phyloP scores from a whole-genome alignment of 2,888 invertebrate species.

The Limenitis camilla region DNA sequence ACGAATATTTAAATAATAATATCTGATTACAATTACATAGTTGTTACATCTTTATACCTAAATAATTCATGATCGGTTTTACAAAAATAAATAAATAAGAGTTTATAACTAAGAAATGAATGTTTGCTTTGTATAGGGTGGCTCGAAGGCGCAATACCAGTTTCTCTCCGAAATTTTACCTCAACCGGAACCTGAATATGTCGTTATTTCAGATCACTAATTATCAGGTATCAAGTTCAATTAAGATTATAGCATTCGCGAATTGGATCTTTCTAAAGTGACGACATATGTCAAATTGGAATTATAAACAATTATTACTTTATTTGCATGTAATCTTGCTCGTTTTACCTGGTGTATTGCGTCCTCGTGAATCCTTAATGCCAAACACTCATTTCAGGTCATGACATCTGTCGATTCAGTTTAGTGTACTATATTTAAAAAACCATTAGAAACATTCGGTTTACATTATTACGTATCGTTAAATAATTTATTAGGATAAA shows the following conservation, averaged over 20 bases:
- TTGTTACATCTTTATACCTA: no score
- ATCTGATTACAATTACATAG: no score
- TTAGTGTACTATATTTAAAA: not conserved
- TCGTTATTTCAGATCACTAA: constrained; percentile 21
- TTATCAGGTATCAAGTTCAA: constrained; percentile 28
- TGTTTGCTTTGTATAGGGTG: constrained; percentile 48
- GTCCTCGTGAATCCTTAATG: constrained; percentile 72
- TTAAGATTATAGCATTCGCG: constrained; percentile 19
- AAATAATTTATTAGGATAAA: constrained; percentile 46
- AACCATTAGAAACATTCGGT: not conserved
- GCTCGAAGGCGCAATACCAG: constrained; percentile 68
- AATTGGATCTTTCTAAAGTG: constrained; percentile 4
- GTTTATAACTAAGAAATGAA: constrained; percentile 13
- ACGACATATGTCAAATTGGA: not conserved
- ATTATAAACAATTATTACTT: not conserved
- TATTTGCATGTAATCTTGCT: not conserved
- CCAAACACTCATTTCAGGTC: constrained; percentile 26
- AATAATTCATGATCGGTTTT: no score
- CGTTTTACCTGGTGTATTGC: constrained; percentile 43
- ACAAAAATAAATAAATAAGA: no score
- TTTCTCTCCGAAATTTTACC: constrained; percentile 40
- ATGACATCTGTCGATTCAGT: not conserved
- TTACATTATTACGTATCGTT: constrained; percentile 31
- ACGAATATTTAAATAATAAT: no score
- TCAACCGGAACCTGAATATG: constrained; percentile 47